Evolutionary conservation across 1,140 invertebrate species (phyloP), one percentile per base, ranked within the genome.

Genomic region (Metopolophium dirhodum): DNA sequence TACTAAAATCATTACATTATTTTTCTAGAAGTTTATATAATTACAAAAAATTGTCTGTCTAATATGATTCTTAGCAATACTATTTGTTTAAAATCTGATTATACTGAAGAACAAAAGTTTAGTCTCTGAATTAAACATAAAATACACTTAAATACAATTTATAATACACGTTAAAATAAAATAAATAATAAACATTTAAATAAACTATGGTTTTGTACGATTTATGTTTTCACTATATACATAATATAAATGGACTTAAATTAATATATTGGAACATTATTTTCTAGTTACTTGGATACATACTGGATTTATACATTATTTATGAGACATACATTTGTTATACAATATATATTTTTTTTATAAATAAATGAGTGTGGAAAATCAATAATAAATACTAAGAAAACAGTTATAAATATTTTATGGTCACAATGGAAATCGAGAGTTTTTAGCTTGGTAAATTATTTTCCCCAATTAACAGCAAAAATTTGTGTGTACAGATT

Each of bases 71-170:
- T 54, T 54, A 54, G 9, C 35, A 57, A 89, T 57, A 41, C 2
- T 88, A 51, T 49, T 51, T 49, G 11, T 89, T 89, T 57, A 23
- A 89, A 57, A 57, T 89, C 7, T 57, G 88, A 41, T 37, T 89
- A 89, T 89, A 89, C 7, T 88, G 18, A 89, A 57, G 26, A 57
- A 57, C 35, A 41, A 88, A 89, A 89, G 8, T 26, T 57, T 89
- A 89, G 9, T 57, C 87, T 54, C 88, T 89, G 35, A 57, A 41
- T 54, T 14, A 89, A 54, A 88, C 30, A 49, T 54, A 88, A 87
- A 88, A 88, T n/a, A 88, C 86, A 88, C 30, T 54, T n/a, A 87
- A 87, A 87, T 87, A 87, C 45, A 47, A n/a, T 85, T 89, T 89
- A 54, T 37, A 89, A 89, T 89, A 89, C 88, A 89, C 51, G 30